Conservation (phyloP, 2,113 vertebrate genomes). For the Alces alces region DNA sequence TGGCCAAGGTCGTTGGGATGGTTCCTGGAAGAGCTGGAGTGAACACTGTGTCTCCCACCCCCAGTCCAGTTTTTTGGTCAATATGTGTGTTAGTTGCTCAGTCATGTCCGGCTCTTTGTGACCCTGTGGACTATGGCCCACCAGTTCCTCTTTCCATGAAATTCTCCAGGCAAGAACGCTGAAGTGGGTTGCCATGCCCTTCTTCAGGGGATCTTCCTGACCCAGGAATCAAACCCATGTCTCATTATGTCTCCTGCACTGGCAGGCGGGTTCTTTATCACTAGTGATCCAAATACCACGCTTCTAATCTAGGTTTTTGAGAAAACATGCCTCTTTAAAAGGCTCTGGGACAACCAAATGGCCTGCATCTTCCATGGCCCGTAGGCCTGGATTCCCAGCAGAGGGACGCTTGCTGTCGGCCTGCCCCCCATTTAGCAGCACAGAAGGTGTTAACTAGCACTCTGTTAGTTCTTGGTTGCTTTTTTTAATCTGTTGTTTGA, state of each 20-base stretch:
- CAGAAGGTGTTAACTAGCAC: conserved; percentile 46
- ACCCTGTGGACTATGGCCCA: background rate
- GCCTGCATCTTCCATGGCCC: background rate
- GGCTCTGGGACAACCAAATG: background rate
- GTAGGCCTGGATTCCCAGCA: background rate
- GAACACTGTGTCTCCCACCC: background rate
- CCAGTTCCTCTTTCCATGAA: background rate
- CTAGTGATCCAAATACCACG: background rate
- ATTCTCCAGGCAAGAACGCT: background rate
- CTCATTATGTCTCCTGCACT: background rate
- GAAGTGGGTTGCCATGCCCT: background rate
- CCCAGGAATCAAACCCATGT: background rate
- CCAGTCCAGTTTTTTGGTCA: too few species aligned
- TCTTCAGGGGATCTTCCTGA: background rate
- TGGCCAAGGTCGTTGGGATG: background rate
- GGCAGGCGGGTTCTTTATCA: background rate
- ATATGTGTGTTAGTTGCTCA: background rate
- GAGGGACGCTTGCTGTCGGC: fast-evolving
- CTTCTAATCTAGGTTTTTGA: background rate
- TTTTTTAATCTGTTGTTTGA: conserved; percentile 60
- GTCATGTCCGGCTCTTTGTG: background rate
- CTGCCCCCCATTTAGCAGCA: background rate
- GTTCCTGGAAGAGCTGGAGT: background rate
- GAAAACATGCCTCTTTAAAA: background rate
- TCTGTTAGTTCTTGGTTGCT: conserved; percentile 10